Base-by-base conservation (phyloP, 2,797 vertebrate genomes). In the Sebastes jordani region DNA sequence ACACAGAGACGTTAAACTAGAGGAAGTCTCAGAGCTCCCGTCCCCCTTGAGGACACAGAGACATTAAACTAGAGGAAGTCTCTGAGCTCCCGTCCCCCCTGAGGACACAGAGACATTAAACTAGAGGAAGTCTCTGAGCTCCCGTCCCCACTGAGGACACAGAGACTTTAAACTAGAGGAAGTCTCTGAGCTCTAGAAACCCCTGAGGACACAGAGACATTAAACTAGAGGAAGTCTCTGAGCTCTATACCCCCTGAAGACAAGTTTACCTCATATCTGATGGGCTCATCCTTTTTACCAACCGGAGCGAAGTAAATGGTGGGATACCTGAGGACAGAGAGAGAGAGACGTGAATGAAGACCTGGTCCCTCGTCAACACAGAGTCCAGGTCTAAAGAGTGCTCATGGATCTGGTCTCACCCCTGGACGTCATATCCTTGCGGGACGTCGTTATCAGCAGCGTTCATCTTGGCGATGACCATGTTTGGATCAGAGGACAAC, bases 391-490 rank as follows among this genome's bases (percentile, higher is more conserved):
- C 46, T 49, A 49, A 20, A 4, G 18, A 9, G 16, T 18, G 16
- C 46, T 20, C 46, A 18, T 49, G 46, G 46, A 38, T 34, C 34
- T 34, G 62, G 13, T 14, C 90, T 95, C 89, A 96, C 96, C 96
- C 95, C 42, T 93, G 93, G 8, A 96, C 94, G 4, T 96, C 94
- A 68, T 94, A 96, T 52, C 89, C 81, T 25, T 83, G 74, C 0
- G 96, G 96, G 8, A 96, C 81, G 29, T 96, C 96, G 32, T 96
- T 96, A 7, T 92, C 91, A 0, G 92, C 86, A 1, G 93, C 94
- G 2, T 96, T 95, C 95, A 96, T 96, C 89, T 95, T 95, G 30
- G 93, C 92, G 23, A 96, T 82, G 25, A 95, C 69, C 0, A 95
- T 69, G 55, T 88, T 84, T 0, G 90, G 84, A 63, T 96, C 87